phyloP scores from a whole-genome alignment of 1,140 invertebrate species.

The Diachasmimorpha longicaudata region DNA sequence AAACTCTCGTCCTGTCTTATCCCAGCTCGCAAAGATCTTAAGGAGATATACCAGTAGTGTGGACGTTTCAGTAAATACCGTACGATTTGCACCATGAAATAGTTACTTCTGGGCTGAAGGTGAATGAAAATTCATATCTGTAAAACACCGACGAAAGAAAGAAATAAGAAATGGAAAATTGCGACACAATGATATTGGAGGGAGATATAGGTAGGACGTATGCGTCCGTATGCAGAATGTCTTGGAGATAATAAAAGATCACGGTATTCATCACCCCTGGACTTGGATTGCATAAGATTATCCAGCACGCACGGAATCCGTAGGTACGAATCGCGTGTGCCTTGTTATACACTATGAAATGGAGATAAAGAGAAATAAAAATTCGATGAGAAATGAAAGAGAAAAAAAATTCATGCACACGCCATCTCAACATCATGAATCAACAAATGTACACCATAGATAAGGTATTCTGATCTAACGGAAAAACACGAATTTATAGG shows the following conservation, averaged over 20 bases:
- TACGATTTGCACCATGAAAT: not conserved
- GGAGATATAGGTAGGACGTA: conserved; percentile 8
- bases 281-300: conserved; percentile 27
- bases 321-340: conserved; percentile 16
- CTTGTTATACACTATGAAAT: not conserved
- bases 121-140: not conserved
- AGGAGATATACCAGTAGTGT: not conserved
- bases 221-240: conserved; percentile 11
- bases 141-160: not conserved
- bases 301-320: not conserved
- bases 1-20: conserved; percentile 48
- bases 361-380: conserved; percentile 17
- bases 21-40: conserved; percentile 48
- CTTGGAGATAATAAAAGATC: conserved; percentile 20
- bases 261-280: conserved; percentile 16
- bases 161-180: not conserved
- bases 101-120: not conserved
- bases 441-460: conserved; percentile 15
- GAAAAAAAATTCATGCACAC: conserved; percentile 2
- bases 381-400: not conserved
- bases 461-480: conserved; percentile 21
- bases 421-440: conserved; percentile 18
- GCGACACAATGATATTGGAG: not conserved
- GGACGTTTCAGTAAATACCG: conserved; percentile 37
- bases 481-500: conserved; percentile 25